A percentile compares a stretch with the other conserved stretches of the same genome.
Evolutionary conservation across 2,888 invertebrate genomes (phyloP).

Genomic region (Phortica magna): DNA sequence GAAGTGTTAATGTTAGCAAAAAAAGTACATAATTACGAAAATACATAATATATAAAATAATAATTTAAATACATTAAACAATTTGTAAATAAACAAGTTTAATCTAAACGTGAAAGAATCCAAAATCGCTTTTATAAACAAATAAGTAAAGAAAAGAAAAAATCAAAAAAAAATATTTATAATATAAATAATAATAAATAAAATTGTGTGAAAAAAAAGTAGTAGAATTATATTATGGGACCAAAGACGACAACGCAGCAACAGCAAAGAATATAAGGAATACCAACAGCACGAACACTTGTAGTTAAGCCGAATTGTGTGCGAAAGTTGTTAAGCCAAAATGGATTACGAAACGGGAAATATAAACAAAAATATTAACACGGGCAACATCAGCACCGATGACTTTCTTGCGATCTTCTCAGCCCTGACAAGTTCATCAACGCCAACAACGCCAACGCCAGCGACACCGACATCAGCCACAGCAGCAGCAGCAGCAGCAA

Average conservation of each 20-base stretch:
- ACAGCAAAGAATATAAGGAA: too few species aligned
- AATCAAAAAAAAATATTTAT: conserved; percentile 14
- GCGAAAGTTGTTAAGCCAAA: background rate
- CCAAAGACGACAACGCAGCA: too few species aligned
- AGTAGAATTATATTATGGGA: too few species aligned
- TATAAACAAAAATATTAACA: conserved; percentile 68
- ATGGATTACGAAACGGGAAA: conserved; percentile 69
- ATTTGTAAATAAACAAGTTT: conserved; percentile 46
- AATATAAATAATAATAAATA: background rate
- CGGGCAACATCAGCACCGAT: conserved; percentile 77
- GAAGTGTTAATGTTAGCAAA: conserved; percentile 51
- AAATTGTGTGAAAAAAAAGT: too few species aligned
- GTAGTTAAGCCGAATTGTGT: background rate
- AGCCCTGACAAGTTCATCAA: conserved; percentile 55
- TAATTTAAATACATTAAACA: conserved; percentile 58
- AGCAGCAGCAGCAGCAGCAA: background rate
- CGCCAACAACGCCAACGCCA: conserved; percentile 25
- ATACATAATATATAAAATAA: conserved; percentile 42
- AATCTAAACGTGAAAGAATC: background rate
- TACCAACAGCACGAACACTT: too few species aligned
- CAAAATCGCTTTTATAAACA: conserved; percentile 24
- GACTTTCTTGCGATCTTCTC: conserved; percentile 77
- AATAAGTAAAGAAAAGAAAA: conserved; percentile 39
- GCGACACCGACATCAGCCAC: conserved; percentile 7
- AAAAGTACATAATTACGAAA: conserved; percentile 33